Evolutionary conservation across 2,888 invertebrate species (phyloP).

Genomic region (Hypselothyrea guttata): DNA sequence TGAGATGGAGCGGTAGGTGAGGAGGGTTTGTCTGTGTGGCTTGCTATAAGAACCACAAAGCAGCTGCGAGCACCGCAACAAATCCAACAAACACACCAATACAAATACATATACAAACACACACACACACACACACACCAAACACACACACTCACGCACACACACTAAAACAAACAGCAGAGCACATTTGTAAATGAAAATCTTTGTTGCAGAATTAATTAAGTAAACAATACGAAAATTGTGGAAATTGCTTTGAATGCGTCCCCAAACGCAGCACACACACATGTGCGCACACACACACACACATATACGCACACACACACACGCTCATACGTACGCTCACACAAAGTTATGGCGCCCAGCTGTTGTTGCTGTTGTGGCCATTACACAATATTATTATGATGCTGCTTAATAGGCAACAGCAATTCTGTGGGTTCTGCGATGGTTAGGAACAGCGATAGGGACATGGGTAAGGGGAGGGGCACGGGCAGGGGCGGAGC

Average conservation of each 20-base stretch:
- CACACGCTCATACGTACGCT: constrained; percentile 7
- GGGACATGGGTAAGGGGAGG: too few relatives aligned
- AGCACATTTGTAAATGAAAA: constrained; percentile 57
- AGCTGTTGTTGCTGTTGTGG: constrained; percentile 59
- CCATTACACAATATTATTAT: constrained; percentile 73
- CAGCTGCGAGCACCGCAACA: constrained; percentile 58
- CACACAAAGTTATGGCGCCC: constrained; percentile 58
- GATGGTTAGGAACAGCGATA: too few relatives aligned
- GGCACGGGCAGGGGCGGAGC: not conserved
- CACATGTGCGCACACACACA: constrained; percentile 2
- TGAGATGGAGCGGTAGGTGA: too few relatives aligned
- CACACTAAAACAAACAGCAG: constrained; percentile 5
- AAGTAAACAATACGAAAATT: constrained; percentile 76
- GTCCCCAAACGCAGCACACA: constrained; percentile 56
- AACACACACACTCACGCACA: constrained; percentile 2
- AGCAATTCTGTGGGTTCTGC: constrained; percentile 13
- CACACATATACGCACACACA: constrained; percentile 3
- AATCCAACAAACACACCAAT: constrained; percentile 36
- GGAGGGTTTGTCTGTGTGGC: constrained; percentile 15
- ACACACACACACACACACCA: constrained; percentile 5
- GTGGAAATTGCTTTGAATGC: constrained; percentile 75
- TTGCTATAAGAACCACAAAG: constrained; percentile 64
- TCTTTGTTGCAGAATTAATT: constrained; percentile 73
- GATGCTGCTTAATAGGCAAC: constrained; percentile 67
- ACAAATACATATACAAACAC: constrained; percentile 17